These are phyloP conservation scores for Torymus texanus DNA, from an alignment of 2,888 invertebrate species.

Conservation along the genomic window DNA sequence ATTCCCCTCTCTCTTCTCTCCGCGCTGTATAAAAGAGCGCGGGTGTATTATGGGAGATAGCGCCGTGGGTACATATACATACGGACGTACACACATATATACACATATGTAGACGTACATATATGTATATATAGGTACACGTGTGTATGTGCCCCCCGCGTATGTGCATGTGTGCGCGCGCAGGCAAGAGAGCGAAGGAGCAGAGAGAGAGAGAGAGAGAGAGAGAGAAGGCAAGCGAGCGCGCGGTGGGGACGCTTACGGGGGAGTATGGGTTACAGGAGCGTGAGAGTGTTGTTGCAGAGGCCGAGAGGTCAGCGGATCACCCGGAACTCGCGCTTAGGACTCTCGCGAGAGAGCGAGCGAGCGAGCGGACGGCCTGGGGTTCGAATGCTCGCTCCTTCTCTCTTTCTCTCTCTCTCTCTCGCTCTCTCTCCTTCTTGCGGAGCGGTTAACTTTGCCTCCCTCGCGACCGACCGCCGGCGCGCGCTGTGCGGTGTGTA, in stretches of 20 bases:
- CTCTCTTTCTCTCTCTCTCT: constrained; percentile 70
- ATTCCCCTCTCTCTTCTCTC: constrained; percentile 6
- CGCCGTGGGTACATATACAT: constrained; percentile 28
- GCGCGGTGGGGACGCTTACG: constrained; percentile 62
- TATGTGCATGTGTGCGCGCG: constrained; percentile 36
- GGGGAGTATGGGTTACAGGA: constrained; percentile 75
- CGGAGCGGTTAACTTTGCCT: constrained; percentile 53
- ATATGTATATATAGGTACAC: constrained; percentile 25
- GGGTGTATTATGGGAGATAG: constrained; percentile 55
- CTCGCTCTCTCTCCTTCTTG: constrained; percentile 63
- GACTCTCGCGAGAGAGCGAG: constrained; percentile 45
- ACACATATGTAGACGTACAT: constrained; percentile 11
- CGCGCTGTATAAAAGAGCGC: constrained; percentile 34
- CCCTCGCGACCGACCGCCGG: constrained; percentile 55
- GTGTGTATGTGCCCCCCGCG: constrained; percentile 41
- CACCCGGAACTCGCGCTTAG: constrained; percentile 74
- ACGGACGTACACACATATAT: constrained; percentile 16
- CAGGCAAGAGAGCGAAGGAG: constrained; percentile 12
- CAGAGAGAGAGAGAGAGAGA: constrained; percentile 31
- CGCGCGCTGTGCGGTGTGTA: constrained; percentile 26
- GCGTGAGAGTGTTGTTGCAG: constrained; percentile 76
- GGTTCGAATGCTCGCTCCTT: no score
- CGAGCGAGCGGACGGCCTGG: not conserved
- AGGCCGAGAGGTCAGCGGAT: constrained; percentile 76
- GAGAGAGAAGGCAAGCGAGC: constrained; percentile 44